These are phyloP conservation scores for Abrostola tripartita DNA, from an alignment of 2,888 invertebrate genomes.

Conservation along the genomic window DNA sequence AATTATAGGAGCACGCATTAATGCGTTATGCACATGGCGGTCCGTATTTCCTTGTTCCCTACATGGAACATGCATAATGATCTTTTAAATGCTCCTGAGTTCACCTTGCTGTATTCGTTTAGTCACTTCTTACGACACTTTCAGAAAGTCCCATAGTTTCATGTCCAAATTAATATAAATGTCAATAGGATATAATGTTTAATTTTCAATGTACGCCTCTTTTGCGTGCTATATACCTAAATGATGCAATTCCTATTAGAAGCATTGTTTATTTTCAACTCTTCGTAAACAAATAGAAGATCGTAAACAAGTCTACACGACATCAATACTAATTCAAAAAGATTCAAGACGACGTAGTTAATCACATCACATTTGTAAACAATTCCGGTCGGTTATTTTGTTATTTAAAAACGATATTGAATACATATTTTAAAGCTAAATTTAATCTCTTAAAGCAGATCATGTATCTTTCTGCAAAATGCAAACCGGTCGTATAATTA, in stretches of 20 bases:
- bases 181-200: too few relatives aligned
- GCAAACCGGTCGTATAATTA: not conserved
- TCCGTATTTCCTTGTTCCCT: not conserved
- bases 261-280: not conserved
- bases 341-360: not conserved
- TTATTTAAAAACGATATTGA: too few relatives aligned
- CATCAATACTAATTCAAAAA: not conserved
- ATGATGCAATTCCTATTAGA: not conserved
- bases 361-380: not conserved
- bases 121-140: not conserved
- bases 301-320: constrained; percentile 2
- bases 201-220: too few relatives aligned
- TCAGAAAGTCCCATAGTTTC: not conserved
- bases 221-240: too few relatives aligned
- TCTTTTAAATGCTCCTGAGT: not conserved
- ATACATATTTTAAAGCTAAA: too few relatives aligned
- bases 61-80: not conserved
- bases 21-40: not conserved
- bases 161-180: not conserved
- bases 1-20: not conserved
- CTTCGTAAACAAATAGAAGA: not conserved
- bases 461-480: not conserved
- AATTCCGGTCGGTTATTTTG: not conserved
- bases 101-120: not conserved
- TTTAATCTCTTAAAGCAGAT: not conserved